Percentiles rank a stretch among this genome's conserved stretches.
Evolutionary conservation across 2,888 invertebrate species (phyloP).

Genomic region (Acronicta aceris): DNA sequence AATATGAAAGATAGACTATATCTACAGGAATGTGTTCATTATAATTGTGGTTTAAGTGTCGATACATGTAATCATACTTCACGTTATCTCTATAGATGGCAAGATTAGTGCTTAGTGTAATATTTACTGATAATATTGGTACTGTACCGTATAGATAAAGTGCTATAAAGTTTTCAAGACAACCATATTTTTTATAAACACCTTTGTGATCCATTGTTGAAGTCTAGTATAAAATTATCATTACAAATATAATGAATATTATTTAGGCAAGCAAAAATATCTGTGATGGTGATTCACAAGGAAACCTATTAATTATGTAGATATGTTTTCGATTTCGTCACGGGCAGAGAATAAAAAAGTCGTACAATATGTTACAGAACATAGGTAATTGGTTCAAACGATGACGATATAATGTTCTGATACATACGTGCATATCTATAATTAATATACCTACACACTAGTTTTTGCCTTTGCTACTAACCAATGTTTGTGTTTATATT

Average conservation of each 20-base stretch:
- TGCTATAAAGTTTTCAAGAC: constrained; percentile 6
- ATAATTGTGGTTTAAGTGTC: constrained; percentile 18
- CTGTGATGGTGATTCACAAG: not conserved
- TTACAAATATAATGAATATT: constrained; percentile 8
- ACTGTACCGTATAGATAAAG: constrained; percentile 14
- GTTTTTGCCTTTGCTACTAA: too few relatives aligned
- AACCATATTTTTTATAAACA: constrained; percentile 1
- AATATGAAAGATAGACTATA: constrained; percentile 18
- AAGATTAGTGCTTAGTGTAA: constrained; percentile 21
- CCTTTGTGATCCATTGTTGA: constrained; percentile 7
- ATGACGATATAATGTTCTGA: constrained; percentile 19
- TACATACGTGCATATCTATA: too few relatives aligned
- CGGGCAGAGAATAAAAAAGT: constrained; percentile 4
- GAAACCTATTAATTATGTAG: not conserved
- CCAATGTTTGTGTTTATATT: too few relatives aligned
- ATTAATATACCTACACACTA: too few relatives aligned
- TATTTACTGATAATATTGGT: constrained; percentile 17
- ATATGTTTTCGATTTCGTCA: constrained; percentile 1
- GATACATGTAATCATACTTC: constrained; percentile 39
- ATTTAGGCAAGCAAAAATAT: constrained; percentile 5
- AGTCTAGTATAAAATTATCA: not conserved
- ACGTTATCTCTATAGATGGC: constrained; percentile 31
- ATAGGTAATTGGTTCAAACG: constrained; percentile 48
- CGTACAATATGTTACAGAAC: constrained; percentile 29
- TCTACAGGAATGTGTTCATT: constrained; percentile 13